phyloP scores from a whole-genome alignment of 35 echinoderm and acorn worm species.

The Patiria miniata region DNA sequence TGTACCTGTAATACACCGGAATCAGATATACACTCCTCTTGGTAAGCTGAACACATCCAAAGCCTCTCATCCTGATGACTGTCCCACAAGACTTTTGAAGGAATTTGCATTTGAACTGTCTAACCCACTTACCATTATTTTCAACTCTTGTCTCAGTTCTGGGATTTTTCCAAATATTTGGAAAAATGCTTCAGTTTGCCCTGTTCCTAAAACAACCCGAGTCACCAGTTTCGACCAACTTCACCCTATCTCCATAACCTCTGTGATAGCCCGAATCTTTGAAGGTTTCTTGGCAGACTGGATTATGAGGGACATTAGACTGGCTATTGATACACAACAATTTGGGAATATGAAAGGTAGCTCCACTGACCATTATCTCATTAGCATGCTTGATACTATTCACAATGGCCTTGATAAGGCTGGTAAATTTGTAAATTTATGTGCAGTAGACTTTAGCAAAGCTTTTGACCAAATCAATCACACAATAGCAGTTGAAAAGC shows the following conservation, averaged over 20 bases:
- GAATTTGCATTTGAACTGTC: slow-evolving; percentile 43
- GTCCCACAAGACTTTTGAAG: not conserved
- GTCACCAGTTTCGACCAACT: slow-evolving; percentile 11
- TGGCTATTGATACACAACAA: slow-evolving; percentile 25
- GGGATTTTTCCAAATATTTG: slow-evolving; percentile 15
- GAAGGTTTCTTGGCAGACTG: slow-evolving; percentile 37
- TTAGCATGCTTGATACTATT: slow-evolving; percentile 44
- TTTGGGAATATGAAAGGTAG: slow-evolving; percentile 45
- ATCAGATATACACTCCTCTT: not conserved
- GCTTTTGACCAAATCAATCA: slow-evolving; percentile 33
- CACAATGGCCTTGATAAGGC: slow-evolving; percentile 4
- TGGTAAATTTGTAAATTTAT: slow-evolving; percentile 25
- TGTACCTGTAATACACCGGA: not conserved
- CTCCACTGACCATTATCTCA: slow-evolving; percentile 44
- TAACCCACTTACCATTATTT: slow-evolving; percentile 13
- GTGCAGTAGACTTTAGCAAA: slow-evolving; percentile 40
- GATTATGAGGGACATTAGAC: slow-evolving; percentile 18
- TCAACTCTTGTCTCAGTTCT: slow-evolving; percentile 10
- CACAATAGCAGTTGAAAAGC: slow-evolving; percentile 30
- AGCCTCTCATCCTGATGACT: not conserved
- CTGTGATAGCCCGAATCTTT: slow-evolving; percentile 13
- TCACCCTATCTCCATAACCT: slow-evolving; percentile 40
- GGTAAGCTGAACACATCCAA: not conserved
- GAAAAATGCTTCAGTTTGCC: slow-evolving; percentile 37
- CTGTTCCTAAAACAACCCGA: slow-evolving; percentile 17